Evolutionary conservation across 2,888 invertebrate genomes (phyloP).

Genomic region (Watsonalla binaria): DNA sequence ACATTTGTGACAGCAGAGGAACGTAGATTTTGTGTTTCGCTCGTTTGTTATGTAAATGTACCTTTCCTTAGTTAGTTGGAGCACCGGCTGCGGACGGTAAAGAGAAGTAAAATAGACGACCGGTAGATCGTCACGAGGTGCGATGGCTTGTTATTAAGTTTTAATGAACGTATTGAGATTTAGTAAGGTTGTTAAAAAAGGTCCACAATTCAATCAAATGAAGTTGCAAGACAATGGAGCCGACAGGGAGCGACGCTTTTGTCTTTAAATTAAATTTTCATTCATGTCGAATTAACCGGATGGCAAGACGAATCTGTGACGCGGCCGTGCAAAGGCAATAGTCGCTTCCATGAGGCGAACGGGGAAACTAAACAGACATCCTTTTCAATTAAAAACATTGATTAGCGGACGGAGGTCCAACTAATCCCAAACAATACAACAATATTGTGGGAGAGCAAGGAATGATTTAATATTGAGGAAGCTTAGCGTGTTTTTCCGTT

Average conservation of each 20-base stretch:
- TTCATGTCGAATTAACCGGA: not conserved
- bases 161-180: constrained; percentile 32
- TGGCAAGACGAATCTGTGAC: not conserved
- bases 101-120: constrained; percentile 34
- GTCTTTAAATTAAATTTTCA: not conserved
- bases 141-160: constrained; percentile 34
- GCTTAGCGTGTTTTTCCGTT: too few species aligned
- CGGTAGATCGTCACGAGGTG: constrained; percentile 18
- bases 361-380: not conserved
- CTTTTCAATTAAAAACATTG: too few species aligned
- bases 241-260: not conserved
- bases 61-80: constrained; percentile 51
- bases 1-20: constrained; percentile 35
- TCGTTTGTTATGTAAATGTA: constrained; percentile 65
- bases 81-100: constrained; percentile 33
- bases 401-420: too few species aligned
- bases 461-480: too few species aligned
- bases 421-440: too few species aligned
- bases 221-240: not conserved
- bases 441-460: too few species aligned
- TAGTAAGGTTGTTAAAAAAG: constrained; percentile 11
- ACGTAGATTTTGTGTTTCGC: constrained; percentile 45
- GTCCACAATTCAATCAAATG: constrained; percentile 3
- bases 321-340: not conserved
- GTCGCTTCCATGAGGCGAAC: not conserved